phyloP scores from a whole-genome alignment of 2,888 invertebrate species.

The Melanostoma mellinum region DNA sequence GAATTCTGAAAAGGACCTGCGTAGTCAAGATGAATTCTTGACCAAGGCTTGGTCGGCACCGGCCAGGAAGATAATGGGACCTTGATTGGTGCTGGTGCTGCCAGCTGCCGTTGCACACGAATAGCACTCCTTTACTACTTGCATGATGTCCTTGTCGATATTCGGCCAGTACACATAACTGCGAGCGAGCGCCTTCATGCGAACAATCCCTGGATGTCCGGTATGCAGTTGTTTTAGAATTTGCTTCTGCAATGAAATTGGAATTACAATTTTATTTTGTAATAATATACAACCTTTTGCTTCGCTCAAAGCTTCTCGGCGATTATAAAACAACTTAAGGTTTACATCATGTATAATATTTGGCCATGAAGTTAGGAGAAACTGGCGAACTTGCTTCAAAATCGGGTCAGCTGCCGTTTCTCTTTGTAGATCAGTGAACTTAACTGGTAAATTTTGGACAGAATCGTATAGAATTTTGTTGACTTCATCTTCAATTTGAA shows the following conservation, averaged over 20 bases:
- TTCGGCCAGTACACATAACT: background rate
- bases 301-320: slow-evolving; percentile 6
- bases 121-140: too few relatives aligned
- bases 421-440: slow-evolving; percentile 4
- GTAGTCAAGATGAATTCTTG: too few relatives aligned
- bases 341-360: background rate
- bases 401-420: background rate
- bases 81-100: too few relatives aligned
- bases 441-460: slow-evolving; percentile 1
- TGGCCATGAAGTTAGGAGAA: background rate
- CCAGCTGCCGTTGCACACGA: too few relatives aligned
- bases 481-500: background rate
- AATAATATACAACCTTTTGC: slow-evolving; percentile 5
- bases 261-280: slow-evolving; percentile 9
- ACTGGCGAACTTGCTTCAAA: background rate
- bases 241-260: background rate
- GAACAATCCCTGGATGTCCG: background rate
- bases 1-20: too few relatives aligned
- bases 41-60: too few relatives aligned
- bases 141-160: background rate
- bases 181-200: background rate
- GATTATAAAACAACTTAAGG: slow-evolving; percentile 1
- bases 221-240: background rate
- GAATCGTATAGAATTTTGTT: background rate
- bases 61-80: too few relatives aligned